A percentile compares a stretch with the other conserved stretches of the same genome.
phyloP scores from a whole-genome alignment of 2,888 invertebrate species.

The Melanchra persicariae region DNA sequence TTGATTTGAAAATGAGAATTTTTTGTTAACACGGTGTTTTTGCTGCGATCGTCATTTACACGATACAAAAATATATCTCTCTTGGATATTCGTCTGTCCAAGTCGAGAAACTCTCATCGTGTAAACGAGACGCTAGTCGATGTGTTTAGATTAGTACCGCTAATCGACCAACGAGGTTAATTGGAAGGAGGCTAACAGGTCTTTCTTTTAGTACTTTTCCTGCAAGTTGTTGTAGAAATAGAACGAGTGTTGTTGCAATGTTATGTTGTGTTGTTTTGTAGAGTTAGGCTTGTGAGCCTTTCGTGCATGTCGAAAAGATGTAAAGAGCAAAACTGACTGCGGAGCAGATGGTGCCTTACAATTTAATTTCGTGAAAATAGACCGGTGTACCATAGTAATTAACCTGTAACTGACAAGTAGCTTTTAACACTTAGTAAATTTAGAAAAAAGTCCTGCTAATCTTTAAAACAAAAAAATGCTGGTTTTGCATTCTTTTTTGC shows the following conservation, averaged over 20 bases:
- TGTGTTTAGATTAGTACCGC: slow-evolving; percentile 57
- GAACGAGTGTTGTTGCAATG: slow-evolving; percentile 21
- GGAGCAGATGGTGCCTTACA: neutral
- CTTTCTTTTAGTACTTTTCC: slow-evolving; percentile 58
- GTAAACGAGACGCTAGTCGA: slow-evolving; percentile 21
- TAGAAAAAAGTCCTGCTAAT: too few species aligned
- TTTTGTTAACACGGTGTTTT: neutral
- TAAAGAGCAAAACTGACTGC: neutral
- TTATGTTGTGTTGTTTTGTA: slow-evolving; percentile 17
- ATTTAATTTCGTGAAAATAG: too few species aligned
- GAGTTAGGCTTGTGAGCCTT: neutral
- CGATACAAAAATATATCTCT: neutral
- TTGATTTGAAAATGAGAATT: neutral
- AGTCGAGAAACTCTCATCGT: slow-evolving; percentile 21
- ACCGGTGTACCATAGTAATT: neutral
- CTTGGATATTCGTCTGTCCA: neutral
- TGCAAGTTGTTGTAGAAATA: slow-evolving; percentile 50
- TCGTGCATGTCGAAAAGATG: neutral
- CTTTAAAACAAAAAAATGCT: too few species aligned
- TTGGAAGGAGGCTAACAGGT: slow-evolving; percentile 54
- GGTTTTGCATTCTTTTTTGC: too few species aligned
- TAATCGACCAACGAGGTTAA: slow-evolving; percentile 54
- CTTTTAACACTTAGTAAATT: too few species aligned
- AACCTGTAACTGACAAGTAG: too few species aligned
- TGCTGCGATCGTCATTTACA: neutral